Percentiles rank a stretch among this genome's conserved stretches.
Conservation (phyloP, 2,888 invertebrate genomes). For the Cheilosia grossa region DNA sequence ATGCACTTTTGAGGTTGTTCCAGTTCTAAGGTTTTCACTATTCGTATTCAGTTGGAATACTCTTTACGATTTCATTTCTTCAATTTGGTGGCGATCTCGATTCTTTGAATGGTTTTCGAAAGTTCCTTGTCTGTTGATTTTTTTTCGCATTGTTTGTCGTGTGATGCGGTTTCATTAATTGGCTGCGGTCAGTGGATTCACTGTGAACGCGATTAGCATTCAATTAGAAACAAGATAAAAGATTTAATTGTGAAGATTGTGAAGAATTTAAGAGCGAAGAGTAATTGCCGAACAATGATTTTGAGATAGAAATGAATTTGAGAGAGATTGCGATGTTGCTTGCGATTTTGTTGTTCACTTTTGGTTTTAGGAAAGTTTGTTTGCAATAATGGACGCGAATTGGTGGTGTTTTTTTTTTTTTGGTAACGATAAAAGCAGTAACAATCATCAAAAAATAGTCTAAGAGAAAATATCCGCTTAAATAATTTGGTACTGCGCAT, state of each 20-base stretch:
- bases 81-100: background rate
- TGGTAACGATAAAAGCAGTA: no score
- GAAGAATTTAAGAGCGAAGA: background rate
- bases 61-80: constrained; percentile 13
- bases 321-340: background rate
- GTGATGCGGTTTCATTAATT: constrained; percentile 45
- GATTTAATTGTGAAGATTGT: constrained; percentile 7
- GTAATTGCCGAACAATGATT: background rate
- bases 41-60: constrained; percentile 14
- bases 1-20: constrained; percentile 60
- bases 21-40: constrained; percentile 36
- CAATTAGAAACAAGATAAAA: constrained; percentile 40
- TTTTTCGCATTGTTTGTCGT: constrained; percentile 42
- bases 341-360: no score
- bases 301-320: background rate
- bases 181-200: constrained; percentile 38
- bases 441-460: no score
- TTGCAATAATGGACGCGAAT: no score
- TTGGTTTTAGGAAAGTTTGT: no score
- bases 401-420: no score
- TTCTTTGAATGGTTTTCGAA: constrained; percentile 35
- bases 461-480: no score
- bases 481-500: no score
- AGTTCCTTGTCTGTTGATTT: constrained; percentile 14
- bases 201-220: constrained; percentile 53